Percentiles rank a stretch among this genome's conserved stretches.
phyloP scores from a whole-genome alignment of 1,140 invertebrate genomes.

The Heterodera schachtii region DNA sequence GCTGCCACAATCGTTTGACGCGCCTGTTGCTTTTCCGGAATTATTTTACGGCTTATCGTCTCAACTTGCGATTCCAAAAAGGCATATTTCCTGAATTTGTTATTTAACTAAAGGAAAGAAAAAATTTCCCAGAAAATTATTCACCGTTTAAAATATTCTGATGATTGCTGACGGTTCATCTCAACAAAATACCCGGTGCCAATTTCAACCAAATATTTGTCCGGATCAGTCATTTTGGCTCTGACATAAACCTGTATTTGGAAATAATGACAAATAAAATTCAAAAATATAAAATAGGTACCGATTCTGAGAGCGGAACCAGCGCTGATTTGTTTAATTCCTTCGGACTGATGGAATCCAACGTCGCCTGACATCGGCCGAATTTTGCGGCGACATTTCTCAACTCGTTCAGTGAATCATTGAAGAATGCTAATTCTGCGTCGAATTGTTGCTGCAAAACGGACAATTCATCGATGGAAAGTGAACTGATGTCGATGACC shows the following conservation, averaged over 20 bases:
- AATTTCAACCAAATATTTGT: conserved; percentile 55
- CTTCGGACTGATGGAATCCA: conserved; percentile 34
- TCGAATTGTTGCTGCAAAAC: conserved; percentile 37
- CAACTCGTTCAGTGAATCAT: conserved; percentile 46
- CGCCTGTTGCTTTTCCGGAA: conserved; percentile 52
- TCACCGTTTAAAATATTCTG: conserved; percentile 54
- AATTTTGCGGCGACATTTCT: conserved; percentile 45
- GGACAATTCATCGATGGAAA: conserved; percentile 34
- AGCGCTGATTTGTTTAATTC: conserved; percentile 49
- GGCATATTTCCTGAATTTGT: conserved; percentile 33
- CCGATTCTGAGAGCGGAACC: conserved; percentile 58
- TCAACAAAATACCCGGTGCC: conserved; percentile 62
- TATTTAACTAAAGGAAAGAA: not conserved
- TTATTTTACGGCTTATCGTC: conserved; percentile 43
- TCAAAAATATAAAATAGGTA: conserved; percentile 43
- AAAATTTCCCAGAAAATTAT: no score
- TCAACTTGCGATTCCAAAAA: conserved; percentile 46
- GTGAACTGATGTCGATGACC: conserved; percentile 34
- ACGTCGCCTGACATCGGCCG: conserved; percentile 38
- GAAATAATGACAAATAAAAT: conserved; percentile 28
- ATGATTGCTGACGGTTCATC: conserved; percentile 52
- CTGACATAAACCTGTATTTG: conserved; percentile 55
- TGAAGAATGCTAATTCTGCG: conserved; percentile 42
- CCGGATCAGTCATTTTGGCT: conserved; percentile 47
- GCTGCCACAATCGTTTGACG: conserved; percentile 43